Evolutionary conservation across 2,113 vertebrate species (phyloP).

Genomic region (Cariama cristata): DNA sequence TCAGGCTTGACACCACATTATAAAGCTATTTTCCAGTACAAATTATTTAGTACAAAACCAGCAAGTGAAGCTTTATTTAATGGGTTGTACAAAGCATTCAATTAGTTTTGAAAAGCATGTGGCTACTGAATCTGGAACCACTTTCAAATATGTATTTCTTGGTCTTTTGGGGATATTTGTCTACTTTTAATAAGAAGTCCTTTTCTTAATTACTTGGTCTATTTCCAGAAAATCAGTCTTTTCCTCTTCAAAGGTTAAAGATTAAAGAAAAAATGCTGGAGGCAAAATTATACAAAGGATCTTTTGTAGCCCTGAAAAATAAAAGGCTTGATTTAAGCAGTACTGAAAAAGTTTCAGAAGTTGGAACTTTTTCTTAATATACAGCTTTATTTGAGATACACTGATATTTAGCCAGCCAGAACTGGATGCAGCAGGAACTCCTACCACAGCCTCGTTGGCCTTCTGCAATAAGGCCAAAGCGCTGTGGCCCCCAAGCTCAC

Average conservation of each 20-base stretch:
- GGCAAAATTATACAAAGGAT: conserved; percentile 56
- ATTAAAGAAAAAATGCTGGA: conserved; percentile 39
- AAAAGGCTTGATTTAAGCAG: conserved; percentile 9
- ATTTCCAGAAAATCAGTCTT: conserved; percentile 44
- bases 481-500: neutral
- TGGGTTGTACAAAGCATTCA: neutral
- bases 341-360: neutral
- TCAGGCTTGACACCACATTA: neutral
- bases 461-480: neutral
- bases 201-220: conserved; percentile 8
- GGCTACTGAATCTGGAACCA: conserved; percentile 6
- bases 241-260: conserved; percentile 58
- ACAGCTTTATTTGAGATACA: neutral
- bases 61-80: conserved; percentile 23
- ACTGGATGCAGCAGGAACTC: neutral
- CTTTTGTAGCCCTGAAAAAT: conserved; percentile 41
- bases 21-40: conserved; percentile 4
- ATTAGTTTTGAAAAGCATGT: conserved; percentile 36
- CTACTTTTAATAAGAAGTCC: neutral
- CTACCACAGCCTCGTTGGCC: neutral
- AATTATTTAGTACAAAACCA: neutral
- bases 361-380: neutral
- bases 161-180: neutral
- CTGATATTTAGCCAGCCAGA: conserved; percentile 15
- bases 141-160: conserved; percentile 11